A percentile compares a stretch with the other conserved stretches of the same genome.
These are phyloP conservation scores for Miniopterus natalensis DNA, from an alignment of 2,113 vertebrate genomes.

Conservation along the genomic window DNA sequence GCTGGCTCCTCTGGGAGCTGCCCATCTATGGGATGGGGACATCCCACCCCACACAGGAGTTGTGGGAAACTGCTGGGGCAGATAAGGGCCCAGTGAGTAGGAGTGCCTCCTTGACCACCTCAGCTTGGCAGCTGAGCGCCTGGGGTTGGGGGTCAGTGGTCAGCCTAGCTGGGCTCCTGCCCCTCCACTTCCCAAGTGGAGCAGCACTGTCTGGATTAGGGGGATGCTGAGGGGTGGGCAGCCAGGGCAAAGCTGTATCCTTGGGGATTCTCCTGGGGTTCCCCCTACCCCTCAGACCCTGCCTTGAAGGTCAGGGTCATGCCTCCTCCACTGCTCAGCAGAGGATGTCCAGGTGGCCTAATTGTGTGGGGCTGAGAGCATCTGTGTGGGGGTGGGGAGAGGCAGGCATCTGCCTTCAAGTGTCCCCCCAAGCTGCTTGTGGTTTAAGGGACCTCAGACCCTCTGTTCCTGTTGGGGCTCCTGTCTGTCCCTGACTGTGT, in stretches of 20 bases:
- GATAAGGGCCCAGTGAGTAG: neutral
- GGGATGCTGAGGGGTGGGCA: neutral
- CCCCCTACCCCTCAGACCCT: rapidly evolving
- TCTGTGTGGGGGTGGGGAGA: neutral
- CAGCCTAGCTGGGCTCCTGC: neutral
- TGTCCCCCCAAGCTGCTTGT: neutral
- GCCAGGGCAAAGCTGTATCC: neutral
- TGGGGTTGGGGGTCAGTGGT: rapidly evolving
- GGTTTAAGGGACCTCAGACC: neutral
- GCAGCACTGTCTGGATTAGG: rapidly evolving
- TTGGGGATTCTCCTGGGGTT: neutral
- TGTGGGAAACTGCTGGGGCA: no score
- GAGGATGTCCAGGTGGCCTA: neutral
- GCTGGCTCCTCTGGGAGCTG: neutral
- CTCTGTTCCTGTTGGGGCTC: neutral
- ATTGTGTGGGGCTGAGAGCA: neutral
- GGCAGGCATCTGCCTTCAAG: neutral
- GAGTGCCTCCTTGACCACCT: neutral
- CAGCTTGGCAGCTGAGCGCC: neutral
- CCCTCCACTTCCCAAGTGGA: neutral
- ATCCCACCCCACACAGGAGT: neutral
- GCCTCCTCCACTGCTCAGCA: neutral
- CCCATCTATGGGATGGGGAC: neutral
- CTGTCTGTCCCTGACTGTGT: neutral
- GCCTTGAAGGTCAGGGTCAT: neutral